phyloP scores from a whole-genome alignment of 2,888 invertebrate genomes.

The Cheilosia pagana region DNA sequence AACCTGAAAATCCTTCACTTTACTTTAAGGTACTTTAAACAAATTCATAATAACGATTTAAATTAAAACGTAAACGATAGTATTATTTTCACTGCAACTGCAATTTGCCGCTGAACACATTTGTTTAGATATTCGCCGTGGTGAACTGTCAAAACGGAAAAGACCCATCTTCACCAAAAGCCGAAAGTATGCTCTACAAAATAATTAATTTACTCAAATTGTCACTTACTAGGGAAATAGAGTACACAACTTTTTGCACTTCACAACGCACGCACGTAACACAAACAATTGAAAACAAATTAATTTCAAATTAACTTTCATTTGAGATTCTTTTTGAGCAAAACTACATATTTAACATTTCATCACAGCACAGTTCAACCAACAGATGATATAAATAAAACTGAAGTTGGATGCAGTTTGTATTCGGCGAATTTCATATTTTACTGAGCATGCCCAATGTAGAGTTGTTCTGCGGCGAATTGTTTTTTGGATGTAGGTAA shows the following conservation, averaged over 20 bases:
- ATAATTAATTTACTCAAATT: not conserved
- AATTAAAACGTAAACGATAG: not conserved
- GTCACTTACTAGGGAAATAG: not conserved
- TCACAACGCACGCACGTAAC: not conserved
- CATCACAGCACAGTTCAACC: conserved; percentile 30
- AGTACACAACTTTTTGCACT: not conserved
- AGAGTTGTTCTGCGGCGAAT: not conserved
- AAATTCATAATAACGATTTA: not conserved
- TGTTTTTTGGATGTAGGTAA: not conserved
- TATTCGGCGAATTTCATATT: not conserved
- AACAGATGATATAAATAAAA: conserved; percentile 71
- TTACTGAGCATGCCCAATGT: conserved; percentile 41
- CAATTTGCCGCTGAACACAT: not conserved
- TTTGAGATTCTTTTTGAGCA: conserved; percentile 28
- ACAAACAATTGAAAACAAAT: conserved; percentile 4
- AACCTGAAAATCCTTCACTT: too few relatives aligned
- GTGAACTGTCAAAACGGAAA: not conserved
- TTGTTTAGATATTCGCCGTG: not conserved
- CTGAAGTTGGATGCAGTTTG: conserved; percentile 59
- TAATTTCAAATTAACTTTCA: conserved; percentile 8
- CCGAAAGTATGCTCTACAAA: not conserved
- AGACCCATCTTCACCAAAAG: not conserved
- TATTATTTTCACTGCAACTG: not conserved
- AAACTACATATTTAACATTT: conserved; percentile 17
- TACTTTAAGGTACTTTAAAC: too few relatives aligned